These are phyloP conservation scores for Tachypleus tridentatus DNA, from an alignment of 1,140 invertebrate species.

Conservation along the genomic window DNA sequence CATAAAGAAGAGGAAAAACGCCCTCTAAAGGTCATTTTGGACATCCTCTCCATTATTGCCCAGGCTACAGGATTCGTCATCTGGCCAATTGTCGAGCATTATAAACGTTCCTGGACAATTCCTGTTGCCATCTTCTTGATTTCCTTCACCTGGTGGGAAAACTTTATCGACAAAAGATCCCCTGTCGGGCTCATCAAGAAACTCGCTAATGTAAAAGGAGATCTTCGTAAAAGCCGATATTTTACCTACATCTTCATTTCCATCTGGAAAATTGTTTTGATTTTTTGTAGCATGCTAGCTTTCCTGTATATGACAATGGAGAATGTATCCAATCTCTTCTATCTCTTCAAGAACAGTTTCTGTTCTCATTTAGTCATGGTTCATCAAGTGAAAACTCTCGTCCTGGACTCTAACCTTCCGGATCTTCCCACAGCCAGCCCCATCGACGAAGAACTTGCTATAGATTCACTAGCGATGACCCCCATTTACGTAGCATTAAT, in stretches of 20 bases:
- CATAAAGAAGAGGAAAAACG: slow-evolving; percentile 65
- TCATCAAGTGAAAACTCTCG: slow-evolving; percentile 9
- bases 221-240: slow-evolving; percentile 58
- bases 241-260: slow-evolving; percentile 80
- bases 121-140: slow-evolving; percentile 69
- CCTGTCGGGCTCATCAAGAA: slow-evolving; percentile 49
- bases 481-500: slow-evolving; percentile 63
- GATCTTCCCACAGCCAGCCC: slow-evolving; percentile 20
- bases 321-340: slow-evolving; percentile 61
- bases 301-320: slow-evolving; percentile 62
- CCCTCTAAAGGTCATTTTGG: slow-evolving; percentile 54
- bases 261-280: slow-evolving; percentile 71
- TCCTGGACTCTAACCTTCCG: slow-evolving; percentile 8
- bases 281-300: slow-evolving; percentile 48
- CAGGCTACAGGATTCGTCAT: slow-evolving; percentile 73
- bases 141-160: slow-evolving; percentile 93
- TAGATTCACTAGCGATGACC: slow-evolving; percentile 17
- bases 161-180: slow-evolving; percentile 70
- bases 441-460: slow-evolving; percentile 18
- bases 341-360: slow-evolving; percentile 58
- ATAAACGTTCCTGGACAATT: slow-evolving; percentile 54
- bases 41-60: slow-evolving; percentile 26
- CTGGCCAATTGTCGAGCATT: slow-evolving; percentile 49
- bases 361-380: slow-evolving; percentile 33
- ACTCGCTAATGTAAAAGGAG: slow-evolving; percentile 62